Percentiles rank a stretch among this genome's conserved stretches.
These are phyloP conservation scores for Slavum lentiscoides DNA, from an alignment of 2,888 invertebrate genomes.

Conservation along the genomic window DNA sequence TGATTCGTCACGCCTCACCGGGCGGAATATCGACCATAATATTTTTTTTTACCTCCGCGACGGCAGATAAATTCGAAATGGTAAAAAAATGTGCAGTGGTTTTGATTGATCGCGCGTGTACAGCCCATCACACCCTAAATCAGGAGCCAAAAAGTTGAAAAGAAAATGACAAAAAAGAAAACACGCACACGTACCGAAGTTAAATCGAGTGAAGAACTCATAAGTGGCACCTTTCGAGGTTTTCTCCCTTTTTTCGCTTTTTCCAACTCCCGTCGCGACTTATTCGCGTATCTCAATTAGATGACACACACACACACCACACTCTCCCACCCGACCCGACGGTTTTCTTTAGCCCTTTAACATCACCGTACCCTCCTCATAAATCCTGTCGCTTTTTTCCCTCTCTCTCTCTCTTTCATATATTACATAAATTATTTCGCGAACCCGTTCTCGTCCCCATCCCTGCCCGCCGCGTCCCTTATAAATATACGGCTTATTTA, in stretches of 20 bases:
- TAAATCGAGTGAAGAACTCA: slow-evolving; percentile 39
- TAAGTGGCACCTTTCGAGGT: slow-evolving; percentile 2
- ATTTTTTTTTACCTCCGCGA: too few relatives aligned
- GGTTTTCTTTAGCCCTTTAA: neutral
- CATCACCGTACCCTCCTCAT: neutral
- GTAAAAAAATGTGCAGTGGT: neutral
- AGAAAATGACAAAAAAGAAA: neutral
- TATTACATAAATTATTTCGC: slow-evolving; percentile 12
- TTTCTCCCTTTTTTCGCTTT: neutral
- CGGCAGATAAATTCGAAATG: neutral
- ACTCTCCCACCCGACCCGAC: too few relatives aligned
- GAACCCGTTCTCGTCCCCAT: too few relatives aligned
- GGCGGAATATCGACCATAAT: too few relatives aligned
- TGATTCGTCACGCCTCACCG: too few relatives aligned
- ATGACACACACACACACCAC: neutral
- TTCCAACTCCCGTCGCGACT: neutral
- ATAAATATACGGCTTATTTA: slow-evolving; percentile 11
- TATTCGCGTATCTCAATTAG: slow-evolving; percentile 20
- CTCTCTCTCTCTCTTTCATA: neutral
- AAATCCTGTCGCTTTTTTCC: neutral
- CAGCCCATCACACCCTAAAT: neutral
- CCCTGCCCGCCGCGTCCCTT: neutral
- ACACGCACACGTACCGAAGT: neutral
- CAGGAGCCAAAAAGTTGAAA: slow-evolving; percentile 13
- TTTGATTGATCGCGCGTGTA: slow-evolving; percentile 20